Base-by-base conservation (phyloP, 2,797 vertebrate species). In the Leptoclinus maculatus region DNA sequence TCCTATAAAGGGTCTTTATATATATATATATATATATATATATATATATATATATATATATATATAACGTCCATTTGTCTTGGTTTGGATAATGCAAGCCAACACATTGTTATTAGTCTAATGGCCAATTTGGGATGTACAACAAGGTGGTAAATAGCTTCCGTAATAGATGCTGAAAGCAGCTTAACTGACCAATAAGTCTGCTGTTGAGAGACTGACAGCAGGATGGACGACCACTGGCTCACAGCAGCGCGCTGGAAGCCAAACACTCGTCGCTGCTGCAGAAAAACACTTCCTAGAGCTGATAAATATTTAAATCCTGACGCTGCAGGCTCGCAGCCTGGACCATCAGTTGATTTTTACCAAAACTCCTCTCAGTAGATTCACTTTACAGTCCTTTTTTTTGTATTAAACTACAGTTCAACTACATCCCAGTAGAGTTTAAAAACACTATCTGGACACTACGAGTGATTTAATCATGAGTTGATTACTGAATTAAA, bases 111-210 rank as follows among this genome's bases (percentile, higher is more conserved):
- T 66, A 66, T 85, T 83, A 83, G 73, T 64, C 29, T 86, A 85
- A 90, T 79, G 74, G 84, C 43, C 71, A 65, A 51, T 81, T 63
- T 66, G n/a, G 47, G 69, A 49, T 65, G 71, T 51, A 56, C n/a
- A 65, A 56, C 70, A 76, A 66, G 0, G 11, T 67, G 29, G 64
- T 76, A 39, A 73, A 86, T 58, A 27, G 69, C 49, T 41, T 80
- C 56, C 53, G 36, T 78, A 23, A 81, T 78, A 66, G 74, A 87
- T 66, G 67, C 79, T 84, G 78, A 89, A 90, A 84, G 82, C 59
- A 66, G 69, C 62, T 59, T 54, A 59, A 80, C 63, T 71, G 83
- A 83, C 65, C 76, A 78, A 86, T 77, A 82, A 76, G 54, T 65
- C 34, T 25, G 68, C 53, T 71, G 79, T 10, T 57, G 68, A 34